Conservation (phyloP, 2,797 vertebrate species). For the Anabacerthia variegaticeps region DNA sequence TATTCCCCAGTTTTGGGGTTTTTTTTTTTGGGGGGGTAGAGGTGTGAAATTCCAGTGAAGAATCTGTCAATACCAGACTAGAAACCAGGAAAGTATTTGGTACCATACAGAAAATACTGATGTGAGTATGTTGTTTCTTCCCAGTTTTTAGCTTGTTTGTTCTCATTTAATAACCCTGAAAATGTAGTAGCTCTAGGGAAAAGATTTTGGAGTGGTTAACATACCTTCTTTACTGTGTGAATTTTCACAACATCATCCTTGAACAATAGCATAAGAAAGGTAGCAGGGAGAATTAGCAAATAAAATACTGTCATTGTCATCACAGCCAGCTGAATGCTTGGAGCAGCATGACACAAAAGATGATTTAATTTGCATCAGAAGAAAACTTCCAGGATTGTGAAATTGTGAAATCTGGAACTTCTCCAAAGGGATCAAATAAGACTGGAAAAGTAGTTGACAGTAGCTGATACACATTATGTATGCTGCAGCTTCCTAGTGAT, state of each 20-base stretch:
- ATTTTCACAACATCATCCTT: neutral
- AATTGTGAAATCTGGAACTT: neutral
- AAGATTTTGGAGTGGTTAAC: neutral
- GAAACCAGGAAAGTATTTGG: neutral
- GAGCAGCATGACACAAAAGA: neutral
- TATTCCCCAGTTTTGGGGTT: neutral
- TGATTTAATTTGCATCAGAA: neutral
- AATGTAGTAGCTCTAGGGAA: neutral
- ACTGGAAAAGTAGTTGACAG: neutral
- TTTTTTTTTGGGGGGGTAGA: rapidly evolving
- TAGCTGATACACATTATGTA: neutral
- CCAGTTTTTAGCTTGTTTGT: neutral
- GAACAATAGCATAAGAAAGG: neutral
- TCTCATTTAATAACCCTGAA: neutral
- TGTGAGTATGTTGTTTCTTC: neutral
- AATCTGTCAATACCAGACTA: neutral
- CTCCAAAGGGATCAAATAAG: neutral
- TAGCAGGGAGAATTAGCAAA: neutral
- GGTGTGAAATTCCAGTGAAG: neutral
- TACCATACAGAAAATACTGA: neutral
- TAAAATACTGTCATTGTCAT: neutral
- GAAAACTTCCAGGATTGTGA: neutral
- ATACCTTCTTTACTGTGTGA: neutral
- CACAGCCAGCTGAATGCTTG: neutral
- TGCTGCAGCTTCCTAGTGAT: neutral